Conservation (phyloP, 1,140 invertebrate genomes). For the Drosophila orosa region DNA sequence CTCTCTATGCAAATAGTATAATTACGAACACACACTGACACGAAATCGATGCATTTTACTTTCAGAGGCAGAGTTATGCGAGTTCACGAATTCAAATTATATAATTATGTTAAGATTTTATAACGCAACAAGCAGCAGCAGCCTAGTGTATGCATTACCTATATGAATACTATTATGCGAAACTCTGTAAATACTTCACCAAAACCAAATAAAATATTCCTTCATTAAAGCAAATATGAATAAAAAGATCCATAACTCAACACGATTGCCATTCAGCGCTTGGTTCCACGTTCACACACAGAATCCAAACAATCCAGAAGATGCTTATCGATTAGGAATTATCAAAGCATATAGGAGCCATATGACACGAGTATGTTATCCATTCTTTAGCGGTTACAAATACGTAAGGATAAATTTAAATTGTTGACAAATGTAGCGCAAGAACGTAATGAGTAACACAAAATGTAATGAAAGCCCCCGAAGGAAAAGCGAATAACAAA, state of each 20-base stretch:
- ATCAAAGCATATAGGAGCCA: conserved; percentile 33
- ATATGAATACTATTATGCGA: conserved; percentile 52
- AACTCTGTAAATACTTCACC: conserved; percentile 75
- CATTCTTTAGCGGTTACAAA: conserved; percentile 73
- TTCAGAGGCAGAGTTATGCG: conserved; percentile 52
- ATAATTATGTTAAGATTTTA: conserved; percentile 83
- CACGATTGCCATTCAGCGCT: conserved; percentile 25
- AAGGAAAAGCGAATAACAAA: conserved; percentile 24
- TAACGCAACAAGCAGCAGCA: conserved; percentile 69
- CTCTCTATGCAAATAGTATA: conserved; percentile 43
- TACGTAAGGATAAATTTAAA: conserved; percentile 75
- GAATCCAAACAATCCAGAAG: conserved; percentile 31
- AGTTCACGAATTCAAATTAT: conserved; percentile 68
- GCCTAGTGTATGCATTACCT: conserved; percentile 54
- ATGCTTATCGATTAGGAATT: conserved; percentile 32
- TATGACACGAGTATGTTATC: conserved; percentile 58
- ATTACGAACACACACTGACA: conserved; percentile 52
- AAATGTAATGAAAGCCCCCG: conserved; percentile 38
- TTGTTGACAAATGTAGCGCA: conserved; percentile 77
- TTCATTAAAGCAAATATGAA: conserved; percentile 67
- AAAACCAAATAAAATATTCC: conserved; percentile 72
- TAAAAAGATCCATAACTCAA: conserved; percentile 31
- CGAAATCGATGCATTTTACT: conserved; percentile 80
- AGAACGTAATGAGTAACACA: conserved; percentile 41
- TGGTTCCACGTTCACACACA: conserved; percentile 34